A percentile compares a stretch with the other conserved stretches of the same genome.
Conservation (phyloP, 1,140 invertebrate species). For the Brachionus rubens region DNA sequence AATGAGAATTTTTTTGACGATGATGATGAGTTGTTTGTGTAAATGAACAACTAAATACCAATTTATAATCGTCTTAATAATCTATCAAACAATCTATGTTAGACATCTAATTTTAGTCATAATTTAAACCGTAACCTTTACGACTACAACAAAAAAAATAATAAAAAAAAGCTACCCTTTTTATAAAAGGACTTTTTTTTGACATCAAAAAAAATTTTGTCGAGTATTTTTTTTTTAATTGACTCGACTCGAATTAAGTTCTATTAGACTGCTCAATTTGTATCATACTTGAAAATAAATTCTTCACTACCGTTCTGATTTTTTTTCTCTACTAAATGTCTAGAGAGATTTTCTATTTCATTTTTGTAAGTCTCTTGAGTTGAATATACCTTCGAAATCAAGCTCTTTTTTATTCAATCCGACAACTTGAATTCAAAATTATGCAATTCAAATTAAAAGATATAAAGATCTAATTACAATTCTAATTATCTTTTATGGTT, state of each 20-base stretch:
- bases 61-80: too few species aligned
- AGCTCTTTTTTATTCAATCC: too few species aligned
- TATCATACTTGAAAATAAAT: slow-evolving; percentile 36
- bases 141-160: too few species aligned
- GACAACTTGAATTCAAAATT: neutral
- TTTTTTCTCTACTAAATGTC: neutral
- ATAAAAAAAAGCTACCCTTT: too few species aligned
- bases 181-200: too few species aligned
- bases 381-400: neutral
- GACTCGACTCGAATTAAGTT: slow-evolving; percentile 6
- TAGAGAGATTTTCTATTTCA: neutral
- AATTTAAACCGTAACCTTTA: too few species aligned
- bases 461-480: neutral
- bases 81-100: too few species aligned
- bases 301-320: slow-evolving; percentile 19
- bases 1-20: too few species aligned
- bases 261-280: neutral
- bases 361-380: neutral
- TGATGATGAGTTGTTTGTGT: too few species aligned
- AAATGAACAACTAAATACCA: too few species aligned
- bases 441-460: neutral
- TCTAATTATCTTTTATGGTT: slow-evolving; percentile 8
- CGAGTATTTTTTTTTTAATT: neutral
- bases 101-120: too few species aligned
- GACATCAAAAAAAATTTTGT: too few species aligned